Base-by-base conservation (phyloP, 1,140 invertebrate species). In the Macrocentrus cingulum region DNA sequence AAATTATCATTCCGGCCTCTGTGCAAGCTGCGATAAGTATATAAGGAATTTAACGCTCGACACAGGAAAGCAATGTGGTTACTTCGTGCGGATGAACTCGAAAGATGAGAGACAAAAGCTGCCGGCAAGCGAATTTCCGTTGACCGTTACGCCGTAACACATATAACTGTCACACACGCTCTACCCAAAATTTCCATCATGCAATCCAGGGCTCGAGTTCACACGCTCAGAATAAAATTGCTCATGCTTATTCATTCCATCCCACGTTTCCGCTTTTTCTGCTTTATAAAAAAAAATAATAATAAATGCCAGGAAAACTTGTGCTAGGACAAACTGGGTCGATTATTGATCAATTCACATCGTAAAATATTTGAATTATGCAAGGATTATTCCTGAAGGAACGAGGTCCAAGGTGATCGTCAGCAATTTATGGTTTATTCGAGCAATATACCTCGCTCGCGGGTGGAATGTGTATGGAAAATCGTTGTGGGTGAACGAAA, bases 61-160 rank as follows among this genome's bases (percentile, higher is more conserved):
- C 42, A 45, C 36, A 54, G 42, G 34, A 60, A 60, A 60, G 55
- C 58, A 60, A 60, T 60, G 58, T 60, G 58, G 52, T 50, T 39
- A 36, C 44, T 34, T 18, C 13, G 32, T 29, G 32, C 56, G 37
- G 45, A 50, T 34, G 48, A 32, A 22, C 37, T 45, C 54, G 57
- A 53, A 48, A 44, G 53, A 46, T 16, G 20, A 32, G 53, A 18
- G 20, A 55, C 23, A 34, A 29, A 29, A 29, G 9, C 16, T 39
- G 18, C 39, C 19, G 41, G 56, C 22, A 39, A 49, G 16, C 22
- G 49, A 52, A 59, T 44, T 59, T 59, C 50, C 57, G 50, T 53
- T 22, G 50, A 44, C 57, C 46, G 57, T 59, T 59, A 48, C 25
- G 4, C 57, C 25, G 37, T 54, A 59, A 59, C 50, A n/a, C n/a